Evolutionary conservation across 2,888 invertebrate species (phyloP), one percentile per base, ranked within the genome.

Genomic region (Diachrysia chrysitis): DNA sequence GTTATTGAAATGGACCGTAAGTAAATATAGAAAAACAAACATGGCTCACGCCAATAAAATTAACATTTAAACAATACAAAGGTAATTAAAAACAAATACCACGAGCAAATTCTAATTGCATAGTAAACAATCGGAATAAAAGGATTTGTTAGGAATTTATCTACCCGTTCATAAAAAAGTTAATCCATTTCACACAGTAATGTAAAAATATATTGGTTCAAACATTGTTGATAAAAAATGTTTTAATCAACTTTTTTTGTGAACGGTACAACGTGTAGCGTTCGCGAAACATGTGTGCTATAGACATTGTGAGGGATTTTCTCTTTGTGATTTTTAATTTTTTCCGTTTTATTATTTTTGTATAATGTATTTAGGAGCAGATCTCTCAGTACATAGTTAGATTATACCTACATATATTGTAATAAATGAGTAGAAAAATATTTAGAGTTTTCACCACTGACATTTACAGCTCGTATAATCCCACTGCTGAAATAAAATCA

Each of bases 241-340:
- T 57, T 57, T 55, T 46, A 58, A 53, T 59, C 53, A 66, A 61
- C 59, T 59, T 62, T 70, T 65, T 66, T 51, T 69, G 61, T 35
- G 7, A 29, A 48, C 66, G 12, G 37, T 70, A 70, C 66, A 48
- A 23, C 42, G 58, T 69, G 32, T 23, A 37, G 55, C 56, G 42
- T 17, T 25, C 25, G 23, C 32, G 23, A 37, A 51, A 21, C 48
- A 14, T 21, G 55, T 46, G 51, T 46, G 48, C 42, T 55, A 53
- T 19, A 48, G n/a, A 42, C 42, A 57, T 53, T 56, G 17, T 35
- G 42, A 59, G 17, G 51, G 14, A 21, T 69, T 48, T 12, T 21
- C 29, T n/a, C 54, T 48, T 58, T 51, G 37, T 21, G 48, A 51
- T 51, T 51, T 51, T 42, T 51, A 21, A 21, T 21, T 21, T 51